phyloP scores from a whole-genome alignment of 2,888 invertebrate species.

The Lamellibrachia satsuma region DNA sequence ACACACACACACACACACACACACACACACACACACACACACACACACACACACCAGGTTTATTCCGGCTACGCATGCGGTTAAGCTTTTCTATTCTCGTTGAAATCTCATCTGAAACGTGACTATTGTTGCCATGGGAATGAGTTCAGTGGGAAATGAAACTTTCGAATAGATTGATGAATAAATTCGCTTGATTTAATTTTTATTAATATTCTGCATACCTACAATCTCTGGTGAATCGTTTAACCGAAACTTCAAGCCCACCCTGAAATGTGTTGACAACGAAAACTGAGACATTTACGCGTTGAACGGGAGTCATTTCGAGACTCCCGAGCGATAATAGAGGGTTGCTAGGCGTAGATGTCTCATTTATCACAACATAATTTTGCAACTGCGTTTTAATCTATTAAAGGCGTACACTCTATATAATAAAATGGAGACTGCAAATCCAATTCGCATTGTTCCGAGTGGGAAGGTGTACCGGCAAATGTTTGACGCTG shows the following conservation, averaged over 20 bases:
- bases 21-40: not conserved
- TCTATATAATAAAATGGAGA: slow-evolving; percentile 25
- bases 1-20: not conserved
- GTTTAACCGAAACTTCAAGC: not conserved
- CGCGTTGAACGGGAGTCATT: slow-evolving; percentile 1
- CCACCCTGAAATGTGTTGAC: not conserved
- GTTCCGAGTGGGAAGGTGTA: slow-evolving; percentile 65
- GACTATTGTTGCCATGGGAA: slow-evolving; percentile 6
- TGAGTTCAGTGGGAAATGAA: slow-evolving; percentile 11
- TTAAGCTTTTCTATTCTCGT: not conserved
- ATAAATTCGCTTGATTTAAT: not conserved
- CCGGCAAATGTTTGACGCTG: slow-evolving; percentile 65
- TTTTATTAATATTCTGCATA: not conserved
- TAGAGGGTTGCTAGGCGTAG: not conserved
- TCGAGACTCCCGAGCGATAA: not conserved
- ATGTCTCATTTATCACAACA: not conserved
- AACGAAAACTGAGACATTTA: not conserved
- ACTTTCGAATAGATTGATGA: not conserved
- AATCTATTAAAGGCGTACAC: not conserved
- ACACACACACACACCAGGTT: not conserved
- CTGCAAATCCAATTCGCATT: slow-evolving; percentile 31
- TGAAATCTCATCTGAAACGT: not conserved
- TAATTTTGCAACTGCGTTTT: not conserved
- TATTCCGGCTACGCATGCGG: not conserved
- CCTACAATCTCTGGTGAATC: not conserved